Base-by-base conservation (phyloP, 2,797 vertebrate genomes). In the Argentina silus region DNA sequence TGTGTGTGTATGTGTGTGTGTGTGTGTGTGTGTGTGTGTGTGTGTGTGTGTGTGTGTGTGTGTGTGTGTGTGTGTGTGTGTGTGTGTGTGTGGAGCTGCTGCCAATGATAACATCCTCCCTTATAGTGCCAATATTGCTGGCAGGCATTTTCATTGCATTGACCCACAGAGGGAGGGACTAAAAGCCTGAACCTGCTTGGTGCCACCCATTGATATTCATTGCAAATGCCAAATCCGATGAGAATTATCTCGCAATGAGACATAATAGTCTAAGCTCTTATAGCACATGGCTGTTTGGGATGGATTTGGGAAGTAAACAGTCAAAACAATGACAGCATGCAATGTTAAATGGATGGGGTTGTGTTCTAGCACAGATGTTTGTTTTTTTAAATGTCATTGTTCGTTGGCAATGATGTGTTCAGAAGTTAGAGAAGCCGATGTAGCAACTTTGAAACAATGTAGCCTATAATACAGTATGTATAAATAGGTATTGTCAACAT, bases 61-160 rank as follows among this genome's bases (percentile, higher is more conserved):
- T 21, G 15, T 53, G 14, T 51, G 47, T 53, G 50, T 56, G 50
- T 55, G 27, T 23, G 60, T 43, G 9, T 21, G n/a, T 43, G 47
- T 56, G 51, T 56, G 27, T 43, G 53, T 56, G 50, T 15, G 47
- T 59, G 59, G 36, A 67, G 56, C 44, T 48, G 44, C 60, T 67
- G 76, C 69, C 69, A 82, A 56, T 2, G 47, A 78, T n/a, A 72
- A 75, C 80, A 70, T 67, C 62, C 75, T 63, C 73, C 67, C 67
- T 55, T 69, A 48, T 62, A 60, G 63, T 53, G 69, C 60, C 53
- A 11, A 71, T 62, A 74, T 55, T 74, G 69, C 73, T 61, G 75
- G 10, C 21, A 27, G 7, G 42, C 55, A 69, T 74, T 71, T 76
- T 72, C 71, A 66, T 2, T 72, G 11, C 67, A 80, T 0, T 77